A percentile compares a stretch with the other conserved stretches of the same genome.
Evolutionary conservation across 1,140 invertebrate species (phyloP).

Genomic region (Drosophila prosaltans): DNA sequence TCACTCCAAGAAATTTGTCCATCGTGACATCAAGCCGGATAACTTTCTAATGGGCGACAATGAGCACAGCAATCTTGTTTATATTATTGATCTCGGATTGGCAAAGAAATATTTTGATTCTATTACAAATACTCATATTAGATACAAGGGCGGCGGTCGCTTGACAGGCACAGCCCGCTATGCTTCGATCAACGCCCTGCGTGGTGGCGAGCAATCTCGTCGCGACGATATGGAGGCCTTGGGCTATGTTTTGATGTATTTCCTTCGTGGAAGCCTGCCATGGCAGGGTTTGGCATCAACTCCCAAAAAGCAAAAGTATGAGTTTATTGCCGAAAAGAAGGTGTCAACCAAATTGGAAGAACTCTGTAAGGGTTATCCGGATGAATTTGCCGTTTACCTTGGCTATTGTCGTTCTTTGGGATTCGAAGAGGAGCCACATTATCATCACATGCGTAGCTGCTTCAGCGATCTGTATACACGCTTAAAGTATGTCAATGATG

Average conservation of each 20-base stretch:
- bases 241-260: constrained; percentile 98
- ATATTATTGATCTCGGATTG: constrained; percentile 98
- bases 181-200: constrained; percentile 97
- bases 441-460: constrained; percentile 96
- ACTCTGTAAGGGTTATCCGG: constrained; percentile 95
- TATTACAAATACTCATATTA: constrained; percentile 92
- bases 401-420: constrained; percentile 96
- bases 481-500: constrained; percentile 98
- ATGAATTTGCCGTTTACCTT: constrained; percentile 97
- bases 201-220: constrained; percentile 93
- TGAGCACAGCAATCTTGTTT: constrained; percentile 94
- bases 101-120: constrained; percentile 96
- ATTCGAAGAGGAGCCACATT: constrained; percentile 97
- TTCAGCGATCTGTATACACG: constrained; percentile 96
- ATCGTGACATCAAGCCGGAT: constrained; percentile 97
- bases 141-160: constrained; percentile 96
- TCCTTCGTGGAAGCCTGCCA: constrained; percentile 94
- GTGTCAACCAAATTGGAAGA: constrained; percentile 96
- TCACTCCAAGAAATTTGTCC: constrained; percentile 96
- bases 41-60: constrained; percentile 99
- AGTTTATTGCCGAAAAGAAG: constrained; percentile 97
- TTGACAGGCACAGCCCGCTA: constrained; percentile 97
- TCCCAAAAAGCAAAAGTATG: constrained; percentile 95
- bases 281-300: constrained; percentile 96
- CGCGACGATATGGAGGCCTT: constrained; percentile 98